Conservation (phyloP, 2,888 invertebrate genomes). For the Scrobipalpa atriplicella region DNA sequence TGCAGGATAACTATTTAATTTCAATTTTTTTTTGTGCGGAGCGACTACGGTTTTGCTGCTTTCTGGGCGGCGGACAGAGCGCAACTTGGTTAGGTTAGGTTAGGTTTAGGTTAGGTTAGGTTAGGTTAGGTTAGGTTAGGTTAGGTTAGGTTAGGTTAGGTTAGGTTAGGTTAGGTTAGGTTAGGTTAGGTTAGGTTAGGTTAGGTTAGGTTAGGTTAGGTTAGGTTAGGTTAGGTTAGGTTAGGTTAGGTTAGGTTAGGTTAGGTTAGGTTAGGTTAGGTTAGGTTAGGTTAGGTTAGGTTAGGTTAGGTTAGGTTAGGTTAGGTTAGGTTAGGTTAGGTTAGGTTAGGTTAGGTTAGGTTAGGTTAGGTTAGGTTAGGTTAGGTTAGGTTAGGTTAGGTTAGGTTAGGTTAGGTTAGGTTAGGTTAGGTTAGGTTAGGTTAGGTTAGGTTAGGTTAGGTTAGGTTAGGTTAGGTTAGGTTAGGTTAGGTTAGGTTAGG, state of each 20-base stretch:
- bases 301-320: no score
- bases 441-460: no score
- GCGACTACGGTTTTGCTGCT: neutral
- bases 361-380: no score
- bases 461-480: no score
- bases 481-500: no score
- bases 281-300: no score
- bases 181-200: conserved; percentile 35
- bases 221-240: conserved; percentile 37
- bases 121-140: conserved; percentile 36
- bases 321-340: no score
- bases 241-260: conserved; percentile 38
- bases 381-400: no score
- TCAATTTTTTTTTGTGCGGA: conserved; percentile 1
- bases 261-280: conserved; percentile 41
- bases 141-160: conserved; percentile 36
- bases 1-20: neutral
- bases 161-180: conserved; percentile 35
- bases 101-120: conserved; percentile 36
- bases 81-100: conserved; percentile 33
- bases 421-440: no score
- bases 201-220: conserved; percentile 33
- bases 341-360: no score
- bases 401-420: no score
- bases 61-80: neutral